A percentile compares a stretch with the other conserved stretches of the same genome.
Evolutionary conservation across 2,113 vertebrate genomes (phyloP).

Genomic region (Ceuthmochares aereus): DNA sequence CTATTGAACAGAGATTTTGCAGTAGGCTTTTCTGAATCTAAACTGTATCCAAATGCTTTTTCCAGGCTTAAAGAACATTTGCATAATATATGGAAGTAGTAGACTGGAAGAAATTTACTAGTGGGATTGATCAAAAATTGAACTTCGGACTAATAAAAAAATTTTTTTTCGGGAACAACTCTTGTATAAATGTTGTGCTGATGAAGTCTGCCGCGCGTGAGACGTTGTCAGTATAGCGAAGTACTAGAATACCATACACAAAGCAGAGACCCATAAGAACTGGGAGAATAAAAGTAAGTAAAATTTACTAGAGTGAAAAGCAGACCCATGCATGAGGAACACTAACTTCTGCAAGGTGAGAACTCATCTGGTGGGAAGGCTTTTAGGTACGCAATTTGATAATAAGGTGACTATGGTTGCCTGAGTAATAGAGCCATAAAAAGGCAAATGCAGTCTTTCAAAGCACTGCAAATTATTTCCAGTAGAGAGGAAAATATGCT

Average conservation of each 20-base stretch:
- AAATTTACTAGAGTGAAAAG: neutral
- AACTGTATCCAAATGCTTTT: neutral
- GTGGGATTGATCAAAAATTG: neutral
- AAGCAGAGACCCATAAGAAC: neutral
- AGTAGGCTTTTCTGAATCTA: neutral
- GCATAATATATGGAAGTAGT: neutral
- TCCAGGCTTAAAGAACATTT: neutral
- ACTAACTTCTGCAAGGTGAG: neutral
- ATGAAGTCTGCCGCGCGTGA: neutral
- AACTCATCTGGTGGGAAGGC: neutral
- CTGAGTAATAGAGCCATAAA: neutral
- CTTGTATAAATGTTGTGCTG: neutral
- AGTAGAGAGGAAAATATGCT: neutral
- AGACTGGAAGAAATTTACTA: neutral
- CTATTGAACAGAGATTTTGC: neutral
- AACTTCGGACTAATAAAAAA: neutral
- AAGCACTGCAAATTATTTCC: neutral
- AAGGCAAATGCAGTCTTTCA: neutral
- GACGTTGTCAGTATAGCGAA: neutral
- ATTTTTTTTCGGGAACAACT: neutral
- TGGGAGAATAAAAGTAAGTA: neutral
- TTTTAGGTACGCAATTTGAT: neutral
- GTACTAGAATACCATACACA: neutral
- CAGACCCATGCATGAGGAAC: neutral
- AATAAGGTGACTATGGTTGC: neutral